phyloP scores from a whole-genome alignment of 2,888 invertebrate genomes.

The Tenthredo mesomela region DNA sequence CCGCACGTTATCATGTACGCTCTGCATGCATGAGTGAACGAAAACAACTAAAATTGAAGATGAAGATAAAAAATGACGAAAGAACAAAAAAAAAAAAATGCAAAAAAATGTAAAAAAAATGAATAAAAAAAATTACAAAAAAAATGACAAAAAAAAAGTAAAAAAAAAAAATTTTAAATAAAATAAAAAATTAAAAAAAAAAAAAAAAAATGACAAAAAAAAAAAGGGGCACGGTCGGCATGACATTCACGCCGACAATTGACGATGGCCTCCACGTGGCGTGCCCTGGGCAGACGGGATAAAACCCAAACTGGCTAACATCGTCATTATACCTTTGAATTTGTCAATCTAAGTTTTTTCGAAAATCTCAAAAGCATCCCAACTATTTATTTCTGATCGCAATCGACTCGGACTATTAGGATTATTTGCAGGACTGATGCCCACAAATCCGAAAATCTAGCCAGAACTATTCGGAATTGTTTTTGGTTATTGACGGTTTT shows the following conservation, averaged over 20 bases:
- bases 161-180: not conserved
- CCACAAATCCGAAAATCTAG: no score
- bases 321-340: not conserved
- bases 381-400: not conserved
- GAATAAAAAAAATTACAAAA: not conserved
- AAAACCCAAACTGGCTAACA: not conserved
- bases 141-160: not conserved
- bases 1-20: not conserved
- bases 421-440: no score
- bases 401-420: no score
- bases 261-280: not conserved
- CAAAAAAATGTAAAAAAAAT: not conserved
- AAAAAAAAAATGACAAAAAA: not conserved
- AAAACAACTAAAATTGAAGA: not conserved
- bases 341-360: not conserved
- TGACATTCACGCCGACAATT: not conserved
- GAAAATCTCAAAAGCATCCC: not conserved
- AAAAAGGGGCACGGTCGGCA: not conserved
- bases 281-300: conserved; percentile 3
- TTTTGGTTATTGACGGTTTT: no score
- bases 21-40: not conserved
- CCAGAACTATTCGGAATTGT: no score
- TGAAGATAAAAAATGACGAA: not conserved
- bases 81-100: not conserved
- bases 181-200: not conserved